Percentiles rank a stretch among this genome's conserved stretches.
phyloP scores from a whole-genome alignment of 2,888 invertebrate species.

The Pristionchus mayeri region DNA sequence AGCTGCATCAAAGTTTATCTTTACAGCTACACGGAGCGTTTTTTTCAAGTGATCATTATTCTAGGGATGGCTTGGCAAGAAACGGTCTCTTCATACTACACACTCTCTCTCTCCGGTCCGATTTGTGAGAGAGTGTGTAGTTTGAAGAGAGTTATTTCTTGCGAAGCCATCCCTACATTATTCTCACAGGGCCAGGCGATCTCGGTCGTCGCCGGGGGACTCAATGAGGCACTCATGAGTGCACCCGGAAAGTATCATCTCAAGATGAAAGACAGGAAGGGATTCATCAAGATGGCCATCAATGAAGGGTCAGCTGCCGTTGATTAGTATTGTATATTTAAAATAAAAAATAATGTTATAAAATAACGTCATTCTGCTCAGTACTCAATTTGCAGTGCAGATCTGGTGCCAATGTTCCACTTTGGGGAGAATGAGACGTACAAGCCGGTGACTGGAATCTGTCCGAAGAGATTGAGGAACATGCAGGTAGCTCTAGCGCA shows the following conservation, averaged over 20 bases:
- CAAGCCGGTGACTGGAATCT: neutral
- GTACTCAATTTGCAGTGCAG: neutral
- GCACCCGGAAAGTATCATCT: neutral
- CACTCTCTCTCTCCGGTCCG: too few relatives aligned
- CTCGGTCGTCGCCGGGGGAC: neutral
- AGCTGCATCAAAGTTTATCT: too few relatives aligned
- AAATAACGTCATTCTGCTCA: too few relatives aligned
- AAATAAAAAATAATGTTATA: too few relatives aligned
- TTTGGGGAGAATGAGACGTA: slow-evolving; percentile 34
- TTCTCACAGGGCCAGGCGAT: slow-evolving; percentile 15
- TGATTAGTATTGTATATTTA: neutral
- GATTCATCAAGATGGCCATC: slow-evolving; percentile 3
- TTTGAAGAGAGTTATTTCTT: too few relatives aligned
- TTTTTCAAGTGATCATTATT: too few relatives aligned
- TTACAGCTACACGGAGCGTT: too few relatives aligned
- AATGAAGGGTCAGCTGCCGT: neutral
- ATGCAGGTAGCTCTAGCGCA: neutral
- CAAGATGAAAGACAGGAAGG: slow-evolving; percentile 14
- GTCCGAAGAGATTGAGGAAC: slow-evolving; percentile 6
- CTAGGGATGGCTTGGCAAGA: too few relatives aligned
- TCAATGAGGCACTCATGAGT: slow-evolving; percentile 13
- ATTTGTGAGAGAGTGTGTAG: too few relatives aligned
- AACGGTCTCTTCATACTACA: too few relatives aligned
- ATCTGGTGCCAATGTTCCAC: slow-evolving; percentile 38
- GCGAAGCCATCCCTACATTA: too few relatives aligned